Evolutionary conservation across 2,113 vertebrate genomes (phyloP).

Genomic region (Calypte anna): DNA sequence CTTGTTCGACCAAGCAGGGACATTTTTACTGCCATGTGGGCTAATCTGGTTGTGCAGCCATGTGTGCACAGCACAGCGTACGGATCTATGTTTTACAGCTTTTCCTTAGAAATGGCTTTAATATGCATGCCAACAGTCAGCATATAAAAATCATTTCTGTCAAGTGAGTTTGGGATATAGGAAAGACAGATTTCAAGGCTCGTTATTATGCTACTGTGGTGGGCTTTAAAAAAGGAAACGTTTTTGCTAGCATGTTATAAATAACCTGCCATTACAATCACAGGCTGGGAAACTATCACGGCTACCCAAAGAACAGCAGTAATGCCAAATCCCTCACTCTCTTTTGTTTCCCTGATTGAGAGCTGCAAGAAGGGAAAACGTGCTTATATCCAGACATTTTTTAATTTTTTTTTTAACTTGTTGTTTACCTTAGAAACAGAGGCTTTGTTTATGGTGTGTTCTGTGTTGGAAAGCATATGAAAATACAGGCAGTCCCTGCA

Average conservation of each 20-base stretch:
- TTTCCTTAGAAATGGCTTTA: constrained; percentile 25
- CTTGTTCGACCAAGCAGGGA: neutral
- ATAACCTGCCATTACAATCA: constrained; percentile 10
- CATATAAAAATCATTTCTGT: constrained; percentile 46
- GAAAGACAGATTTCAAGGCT: constrained; percentile 36
- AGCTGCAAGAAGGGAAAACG: neutral
- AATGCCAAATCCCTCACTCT: neutral
- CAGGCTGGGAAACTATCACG: neutral
- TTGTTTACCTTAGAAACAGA: neutral
- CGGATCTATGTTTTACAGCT: neutral
- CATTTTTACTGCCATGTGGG: constrained; percentile 38
- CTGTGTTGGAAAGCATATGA: neutral
- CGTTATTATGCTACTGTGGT: constrained; percentile 33
- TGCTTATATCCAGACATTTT: neutral
- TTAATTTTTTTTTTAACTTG: neutral
- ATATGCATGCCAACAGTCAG: constrained; percentile 13
- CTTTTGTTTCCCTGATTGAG: neutral
- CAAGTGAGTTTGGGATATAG: neutral
- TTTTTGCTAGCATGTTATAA: constrained; percentile 47
- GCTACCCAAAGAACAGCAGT: neutral
- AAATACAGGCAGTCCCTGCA: neutral
- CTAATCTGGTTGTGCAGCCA: constrained; percentile 4
- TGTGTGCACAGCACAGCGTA: neutral
- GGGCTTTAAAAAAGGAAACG: constrained; percentile 58
- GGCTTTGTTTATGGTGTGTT: neutral